These are phyloP conservation scores for Bradypodion pumilum DNA, from an alignment of 2,797 vertebrate species.

Conservation along the genomic window DNA sequence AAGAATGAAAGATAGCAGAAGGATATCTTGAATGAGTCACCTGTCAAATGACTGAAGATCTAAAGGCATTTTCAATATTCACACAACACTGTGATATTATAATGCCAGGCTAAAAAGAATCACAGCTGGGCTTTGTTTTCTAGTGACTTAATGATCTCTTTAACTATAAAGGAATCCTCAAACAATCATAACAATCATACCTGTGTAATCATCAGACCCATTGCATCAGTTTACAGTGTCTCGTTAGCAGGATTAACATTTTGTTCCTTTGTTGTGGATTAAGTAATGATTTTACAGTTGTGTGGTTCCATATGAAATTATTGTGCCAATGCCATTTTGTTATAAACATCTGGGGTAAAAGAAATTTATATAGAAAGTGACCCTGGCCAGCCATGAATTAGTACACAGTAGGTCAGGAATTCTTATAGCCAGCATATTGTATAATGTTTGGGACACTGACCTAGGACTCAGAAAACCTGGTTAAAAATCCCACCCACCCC, in stretches of 20 bases:
- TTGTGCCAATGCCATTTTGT: neutral
- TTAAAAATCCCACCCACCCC: too few species aligned
- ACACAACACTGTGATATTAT: neutral
- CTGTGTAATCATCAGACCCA: neutral
- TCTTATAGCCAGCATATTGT: neutral
- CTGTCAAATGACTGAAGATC: neutral
- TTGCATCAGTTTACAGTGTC: neutral
- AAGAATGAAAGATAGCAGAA: neutral
- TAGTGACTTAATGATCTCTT: too few species aligned
- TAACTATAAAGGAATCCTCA: neutral
- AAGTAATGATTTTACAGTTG: neutral
- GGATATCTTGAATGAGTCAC: neutral
- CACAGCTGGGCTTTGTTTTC: neutral
- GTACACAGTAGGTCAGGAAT: neutral
- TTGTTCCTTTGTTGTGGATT: neutral
- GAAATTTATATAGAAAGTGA: neutral
- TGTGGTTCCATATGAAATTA: conserved; percentile 3
- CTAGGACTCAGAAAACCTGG: too few species aligned
- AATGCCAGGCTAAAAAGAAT: neutral
- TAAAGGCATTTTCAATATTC: neutral
- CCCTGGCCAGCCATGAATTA: conserved; percentile 6
- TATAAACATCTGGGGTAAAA: neutral
- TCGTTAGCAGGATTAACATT: neutral
- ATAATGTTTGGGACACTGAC: too few species aligned
- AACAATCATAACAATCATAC: neutral